Base-by-base conservation (phyloP, 2,797 vertebrate species). In the Mormyrus hasselquistii region DNA sequence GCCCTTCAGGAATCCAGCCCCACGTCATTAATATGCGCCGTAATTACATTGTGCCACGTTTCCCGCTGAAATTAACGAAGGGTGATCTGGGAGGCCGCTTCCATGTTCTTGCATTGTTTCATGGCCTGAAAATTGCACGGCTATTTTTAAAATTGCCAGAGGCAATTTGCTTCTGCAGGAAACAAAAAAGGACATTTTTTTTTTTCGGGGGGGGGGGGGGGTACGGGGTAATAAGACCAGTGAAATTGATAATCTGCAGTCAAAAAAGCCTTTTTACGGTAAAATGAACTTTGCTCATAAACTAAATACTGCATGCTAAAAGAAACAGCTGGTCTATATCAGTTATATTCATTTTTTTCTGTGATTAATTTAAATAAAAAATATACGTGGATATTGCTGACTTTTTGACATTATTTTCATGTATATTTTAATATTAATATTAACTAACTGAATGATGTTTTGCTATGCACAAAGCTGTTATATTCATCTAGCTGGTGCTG, bases 131-230 rank as follows among this genome's bases (percentile, higher is more conserved):
- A 88, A 88, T 88, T 83, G 34, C 73, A 12, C 44, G 19, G 69
- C 73, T 88, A 79, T 88, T 88, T 88, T 88, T 79, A 88, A 82
- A 88, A 88, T 88, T 88, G 50, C 73, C 73, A 50, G 50, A 79
- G 88, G 69, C 65, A 88, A 88, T 83, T 88, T 88, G 29, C 47
- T 88, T 88, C 88, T 82, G 49, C 38, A 25, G 69, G 69, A 88
- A 79, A 76, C 65, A 76, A 73, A 47, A 88, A 88, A 88, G 65
- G 29, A 82, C 50, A 1, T 25, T 22, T 65, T 87, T 62, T 65
- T 25, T 52, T 50, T 50, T 0, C 0, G 47, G 47, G 8, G 7
- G 25, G 25, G 16, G 55, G 55, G 53, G 62, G 10, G 25, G 65
- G 29, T 9, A 0, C 12, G 34, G 49, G 69, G 6, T 82, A 79